These are phyloP conservation scores for Zoroaster sp. DNA, from an alignment of 53 echinoderm and acorn worm species.

Conservation along the genomic window DNA sequence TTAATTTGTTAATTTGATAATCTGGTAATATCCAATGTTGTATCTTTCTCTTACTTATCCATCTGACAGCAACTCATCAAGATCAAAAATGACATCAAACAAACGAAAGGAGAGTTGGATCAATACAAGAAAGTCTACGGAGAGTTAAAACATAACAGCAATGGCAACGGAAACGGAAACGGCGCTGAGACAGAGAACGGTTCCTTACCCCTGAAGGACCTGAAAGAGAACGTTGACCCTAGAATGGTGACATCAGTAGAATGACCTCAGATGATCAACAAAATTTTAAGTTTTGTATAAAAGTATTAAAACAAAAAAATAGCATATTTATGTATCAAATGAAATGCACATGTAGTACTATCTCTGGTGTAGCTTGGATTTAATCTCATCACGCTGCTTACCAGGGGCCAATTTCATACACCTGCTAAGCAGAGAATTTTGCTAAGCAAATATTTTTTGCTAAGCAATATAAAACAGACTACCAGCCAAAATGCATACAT, in stretches of 20 bases:
- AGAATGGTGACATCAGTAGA: constrained; percentile 7
- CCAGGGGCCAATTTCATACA: no score
- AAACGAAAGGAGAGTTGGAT: constrained; percentile 51
- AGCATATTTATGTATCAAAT: no score
- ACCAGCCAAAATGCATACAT: no score
- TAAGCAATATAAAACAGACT: no score
- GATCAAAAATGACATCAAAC: constrained; percentile 21
- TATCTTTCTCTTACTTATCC: neutral
- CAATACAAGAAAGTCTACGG: constrained; percentile 20
- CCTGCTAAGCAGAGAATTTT: no score
- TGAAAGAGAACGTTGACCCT: constrained; percentile 40
- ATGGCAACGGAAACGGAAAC: neutral
- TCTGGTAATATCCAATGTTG: neutral
- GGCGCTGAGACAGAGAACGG: neutral
- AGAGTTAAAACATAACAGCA: neutral
- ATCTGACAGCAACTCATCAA: constrained; percentile 63
- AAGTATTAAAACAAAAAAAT: no score
- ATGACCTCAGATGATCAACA: neutral
- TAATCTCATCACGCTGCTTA: no score
- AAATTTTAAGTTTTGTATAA: no score
- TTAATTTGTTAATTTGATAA: neutral
- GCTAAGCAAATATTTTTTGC: no score
- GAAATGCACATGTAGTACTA: no score
- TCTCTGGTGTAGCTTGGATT: no score
- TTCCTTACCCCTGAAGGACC: neutral